Base-by-base conservation (phyloP, 2,113 vertebrate genomes). In the Salminus brasiliensis region DNA sequence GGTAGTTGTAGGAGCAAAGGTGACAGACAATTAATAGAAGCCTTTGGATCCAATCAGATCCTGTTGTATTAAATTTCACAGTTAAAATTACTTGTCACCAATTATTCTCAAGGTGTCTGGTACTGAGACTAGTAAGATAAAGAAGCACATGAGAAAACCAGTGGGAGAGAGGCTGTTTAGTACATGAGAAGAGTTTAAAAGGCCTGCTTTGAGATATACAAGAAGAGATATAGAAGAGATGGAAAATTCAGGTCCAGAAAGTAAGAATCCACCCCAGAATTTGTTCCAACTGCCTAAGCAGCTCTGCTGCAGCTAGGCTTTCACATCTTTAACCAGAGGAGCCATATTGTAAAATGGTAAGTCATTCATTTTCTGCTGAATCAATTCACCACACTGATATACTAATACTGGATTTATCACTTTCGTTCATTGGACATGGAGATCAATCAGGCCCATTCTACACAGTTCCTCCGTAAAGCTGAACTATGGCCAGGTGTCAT, bases 151-250 rank as follows among this genome's bases (percentile, higher is more conserved):
- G 36, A 43, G 5, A 29, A 16, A 0, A 30, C 60, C 7, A 21
- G 30, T 21, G 30, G 27, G 18, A 47, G 59, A 27, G 16, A 29
- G 27, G 36, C 57, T 76, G 43, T 1, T 10, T n/a, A 66, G 52
- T 18, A 32, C n/a, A 36, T 16, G 57, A 63, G 9, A n/a, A 16
- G 21, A 53, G 8, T 5, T 8, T 3, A 74, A 25, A 65, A 36
- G 52, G 21, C 15, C 32, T 18, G n/a, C 74, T 67, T 76, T 55
- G 30, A 76, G 67, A 30, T 32, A 41, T 39, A 65, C 23, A 16
- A 49, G 45, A 10, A 43, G 49, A n/a, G n/a, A n/a, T n/a, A n/a
- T n/a, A n/a, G n/a, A n/a, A n/a, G n/a, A n/a, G n/a, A n/a, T n/a
- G n/a, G n/a, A n/a, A n/a, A n/a, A n/a, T n/a, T n/a, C n/a, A n/a